A percentile compares a stretch with the other conserved stretches of the same genome.
These are phyloP conservation scores for honey bee (Apis mellifera) DNA, from an alignment of 1,140 invertebrate species.

Conservation along the genomic window Amel_HAv3.1 CM009937.2:11263001-11263500, in stretches of 20 bases:
- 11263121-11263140: too few species aligned
- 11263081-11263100: too few species aligned
- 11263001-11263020: too few species aligned
- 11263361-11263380: constrained; percentile 70
- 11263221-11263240: constrained; percentile 43
- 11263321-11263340: constrained; percentile 71
- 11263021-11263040: too few species aligned
- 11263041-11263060: too few species aligned
- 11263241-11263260: constrained; percentile 42
- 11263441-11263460: constrained; percentile 44
- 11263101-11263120: too few species aligned
- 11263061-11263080: too few species aligned
- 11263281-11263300: constrained; percentile 68
- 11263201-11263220: constrained; percentile 61
- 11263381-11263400: constrained; percentile 68
- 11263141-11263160: too few species aligned
- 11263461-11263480: not conserved
- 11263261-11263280: constrained; percentile 60
- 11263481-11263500: too few species aligned
- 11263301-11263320: constrained; percentile 71
- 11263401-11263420: constrained; percentile 69
- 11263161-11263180: constrained; percentile 13
- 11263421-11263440: constrained; percentile 71
- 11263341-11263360: constrained; percentile 70
- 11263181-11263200: constrained; percentile 64